Conservation (phyloP, 37 sponge, comb jelly and placozoan species). For the Ianthella basta region DNA sequence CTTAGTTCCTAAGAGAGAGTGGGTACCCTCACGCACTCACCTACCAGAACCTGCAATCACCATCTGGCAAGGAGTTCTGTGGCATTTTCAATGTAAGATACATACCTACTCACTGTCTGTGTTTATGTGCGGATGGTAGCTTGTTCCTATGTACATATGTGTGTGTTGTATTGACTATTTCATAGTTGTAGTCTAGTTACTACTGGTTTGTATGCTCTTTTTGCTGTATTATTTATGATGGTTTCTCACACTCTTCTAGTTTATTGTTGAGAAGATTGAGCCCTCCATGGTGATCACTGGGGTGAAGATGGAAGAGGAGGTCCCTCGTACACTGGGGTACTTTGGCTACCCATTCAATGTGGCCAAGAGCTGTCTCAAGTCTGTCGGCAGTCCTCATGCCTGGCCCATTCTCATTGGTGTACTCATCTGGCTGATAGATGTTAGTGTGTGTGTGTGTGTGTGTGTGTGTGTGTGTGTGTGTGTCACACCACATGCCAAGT, state of each 20-base stretch:
- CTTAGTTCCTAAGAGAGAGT: conserved; percentile 57
- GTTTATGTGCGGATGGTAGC: background rate
- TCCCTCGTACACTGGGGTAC: conserved; percentile 50
- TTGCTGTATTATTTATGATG: background rate
- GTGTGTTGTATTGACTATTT: background rate
- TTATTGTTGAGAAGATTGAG: conserved; percentile 55
- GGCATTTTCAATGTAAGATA: conserved; percentile 62
- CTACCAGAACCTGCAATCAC: conserved; percentile 51
- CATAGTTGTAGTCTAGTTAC: background rate
- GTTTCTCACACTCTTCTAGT: conserved; percentile 26
- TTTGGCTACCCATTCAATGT: conserved; percentile 74
- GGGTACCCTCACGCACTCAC: conserved; percentile 48
- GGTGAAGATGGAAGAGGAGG: conserved; percentile 70
- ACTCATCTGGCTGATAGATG: conserved; percentile 68
- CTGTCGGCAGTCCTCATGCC: conserved; percentile 81
- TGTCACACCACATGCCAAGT: background rate
- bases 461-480: background rate
- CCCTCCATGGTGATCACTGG: conserved; percentile 42
- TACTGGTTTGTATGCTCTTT: background rate
- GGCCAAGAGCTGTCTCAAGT: conserved; percentile 66
- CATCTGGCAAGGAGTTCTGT: conserved; percentile 63
- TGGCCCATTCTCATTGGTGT: conserved; percentile 81
- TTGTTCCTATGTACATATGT: background rate
- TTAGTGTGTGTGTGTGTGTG: conserved; percentile 30
- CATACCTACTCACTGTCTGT: background rate